Conservation (phyloP, 2,797 vertebrate species). For the Sphaeramia orbicularis region DNA sequence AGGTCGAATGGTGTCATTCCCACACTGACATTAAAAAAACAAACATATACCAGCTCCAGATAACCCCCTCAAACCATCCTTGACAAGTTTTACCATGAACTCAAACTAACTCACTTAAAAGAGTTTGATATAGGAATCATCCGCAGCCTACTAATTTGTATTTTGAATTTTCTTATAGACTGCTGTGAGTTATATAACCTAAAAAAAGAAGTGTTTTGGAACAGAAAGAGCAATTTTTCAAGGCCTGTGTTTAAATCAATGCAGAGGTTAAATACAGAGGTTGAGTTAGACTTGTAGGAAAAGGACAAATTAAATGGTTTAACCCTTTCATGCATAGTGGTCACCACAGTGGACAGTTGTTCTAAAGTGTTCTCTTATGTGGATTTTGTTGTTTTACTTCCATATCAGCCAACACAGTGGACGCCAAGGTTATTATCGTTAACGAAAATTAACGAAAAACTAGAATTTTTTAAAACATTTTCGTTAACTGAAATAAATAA, state of each 20-base stretch:
- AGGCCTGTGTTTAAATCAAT: constrained; percentile 38
- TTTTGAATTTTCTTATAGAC: constrained; percentile 5
- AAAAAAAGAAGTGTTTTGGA: constrained; percentile 14
- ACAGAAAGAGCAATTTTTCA: constrained; percentile 9
- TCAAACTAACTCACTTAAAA: constrained; percentile 3
- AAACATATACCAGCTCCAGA: background rate
- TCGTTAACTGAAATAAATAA: no score
- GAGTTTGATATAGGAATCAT: constrained; percentile 3
- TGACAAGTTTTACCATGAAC: no score
- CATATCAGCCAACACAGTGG: no score
- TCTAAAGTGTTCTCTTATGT: no score
- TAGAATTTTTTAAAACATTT: no score
- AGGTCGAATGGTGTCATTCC: constrained; percentile 21
- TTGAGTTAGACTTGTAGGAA: constrained; percentile 38
- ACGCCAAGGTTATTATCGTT: no score
- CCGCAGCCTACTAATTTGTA: background rate
- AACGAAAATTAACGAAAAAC: no score
- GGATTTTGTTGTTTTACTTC: no score
- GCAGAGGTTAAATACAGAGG: constrained; percentile 51
- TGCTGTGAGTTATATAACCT: constrained; percentile 21
- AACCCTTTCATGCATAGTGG: no score
- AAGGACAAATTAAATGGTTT: constrained; percentile 60
- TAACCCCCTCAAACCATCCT: constrained; percentile 8
- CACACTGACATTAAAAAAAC: no score
- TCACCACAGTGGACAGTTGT: no score